Evolutionary conservation across 2,797 vertebrate genomes (phyloP), one percentile per base, ranked within the genome.

Genomic region (Hafferia zeledoni): DNA sequence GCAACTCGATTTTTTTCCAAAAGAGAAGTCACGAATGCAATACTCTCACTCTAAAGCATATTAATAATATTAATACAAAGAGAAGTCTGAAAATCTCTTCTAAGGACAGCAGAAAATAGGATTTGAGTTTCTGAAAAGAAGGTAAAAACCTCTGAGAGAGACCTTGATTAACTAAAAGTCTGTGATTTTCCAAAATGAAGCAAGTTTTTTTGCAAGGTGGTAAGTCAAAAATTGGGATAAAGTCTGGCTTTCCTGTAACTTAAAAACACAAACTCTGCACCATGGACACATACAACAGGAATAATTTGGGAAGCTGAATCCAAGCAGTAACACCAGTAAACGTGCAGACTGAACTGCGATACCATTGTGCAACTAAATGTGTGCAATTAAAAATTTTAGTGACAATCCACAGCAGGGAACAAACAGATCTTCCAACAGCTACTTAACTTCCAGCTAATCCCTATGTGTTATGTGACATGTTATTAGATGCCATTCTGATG

Each of bases 381-480:
- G 13, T 46, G 41, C 59, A 87, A 76, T 47, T 59, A 37, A 60
- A 55, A 5, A 61, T 60, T 31, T 46, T 35, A 44, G 15, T 65
- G 61, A 87, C 59, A 82, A 74, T 71, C 11, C n/a, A 44, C 65
- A 79, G 46, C 10, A 41, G 7, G 17, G 25, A 93, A 90, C 5
- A 24, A 74, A 50, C 4, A 57, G 13, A 85, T 60, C 41, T 53
- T 59, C 50, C 61, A 61, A 70, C 17, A 89, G 35, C 39, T 81
- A 13, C 35, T 39, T 70, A 74, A 75, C 27, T 91, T 69, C 17
- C 72, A 90, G 61, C 14, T 84, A 84, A 79, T 49, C 31, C 72
- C 25, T 13, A 10, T 0, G 0, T 44, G 25, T 39, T 63, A 77
- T 1, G 17, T 39, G 56, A 80, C 56, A 65, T 17, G 10, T 28